Percentiles rank a stretch among this genome's conserved stretches.
phyloP scores from a whole-genome alignment of 2,797 vertebrate genomes.

The Labeo calbasu region DNA sequence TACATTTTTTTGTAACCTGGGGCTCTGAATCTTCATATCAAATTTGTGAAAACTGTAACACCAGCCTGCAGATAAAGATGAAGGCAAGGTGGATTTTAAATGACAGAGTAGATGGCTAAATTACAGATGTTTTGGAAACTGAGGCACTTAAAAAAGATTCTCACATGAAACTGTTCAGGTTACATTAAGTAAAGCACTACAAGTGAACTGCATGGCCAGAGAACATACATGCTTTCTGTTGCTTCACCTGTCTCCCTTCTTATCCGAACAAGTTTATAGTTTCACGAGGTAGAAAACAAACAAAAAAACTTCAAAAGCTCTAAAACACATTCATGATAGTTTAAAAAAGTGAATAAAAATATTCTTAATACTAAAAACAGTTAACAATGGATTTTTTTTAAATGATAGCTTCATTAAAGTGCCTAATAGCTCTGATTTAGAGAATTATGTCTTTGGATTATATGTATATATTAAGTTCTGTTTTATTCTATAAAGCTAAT shows the following conservation, averaged over 20 bases:
- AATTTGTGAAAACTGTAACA: slow-evolving; percentile 1
- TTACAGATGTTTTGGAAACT: not conserved
- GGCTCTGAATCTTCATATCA: not conserved
- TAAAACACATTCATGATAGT: not conserved
- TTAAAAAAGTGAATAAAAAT: not conserved
- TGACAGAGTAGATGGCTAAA: not conserved
- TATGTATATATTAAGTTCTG: not conserved
- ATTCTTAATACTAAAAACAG: not conserved
- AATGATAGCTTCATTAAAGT: not conserved
- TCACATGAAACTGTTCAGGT: not conserved
- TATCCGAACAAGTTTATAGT: slow-evolving; percentile 17
- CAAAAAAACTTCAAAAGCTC: not conserved
- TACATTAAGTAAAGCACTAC: not conserved
- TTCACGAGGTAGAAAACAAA: slow-evolving; percentile 54
- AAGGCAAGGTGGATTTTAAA: not conserved
- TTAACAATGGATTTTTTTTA: not conserved
- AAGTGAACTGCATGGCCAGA: slow-evolving; percentile 11
- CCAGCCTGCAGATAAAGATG: not conserved
- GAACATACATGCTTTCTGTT: slow-evolving; percentile 26
- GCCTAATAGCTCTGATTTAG: not conserved
- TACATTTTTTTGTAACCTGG: not conserved
- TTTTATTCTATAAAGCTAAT: not conserved
- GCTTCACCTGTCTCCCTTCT: slow-evolving; percentile 9
- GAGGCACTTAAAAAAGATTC: not conserved
- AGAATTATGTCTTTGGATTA: not conserved